Percentiles rank a stretch among this genome's conserved stretches.
Conservation (phyloP, 2,797 vertebrate species). For the Hippopotamyrus pictus region DNA sequence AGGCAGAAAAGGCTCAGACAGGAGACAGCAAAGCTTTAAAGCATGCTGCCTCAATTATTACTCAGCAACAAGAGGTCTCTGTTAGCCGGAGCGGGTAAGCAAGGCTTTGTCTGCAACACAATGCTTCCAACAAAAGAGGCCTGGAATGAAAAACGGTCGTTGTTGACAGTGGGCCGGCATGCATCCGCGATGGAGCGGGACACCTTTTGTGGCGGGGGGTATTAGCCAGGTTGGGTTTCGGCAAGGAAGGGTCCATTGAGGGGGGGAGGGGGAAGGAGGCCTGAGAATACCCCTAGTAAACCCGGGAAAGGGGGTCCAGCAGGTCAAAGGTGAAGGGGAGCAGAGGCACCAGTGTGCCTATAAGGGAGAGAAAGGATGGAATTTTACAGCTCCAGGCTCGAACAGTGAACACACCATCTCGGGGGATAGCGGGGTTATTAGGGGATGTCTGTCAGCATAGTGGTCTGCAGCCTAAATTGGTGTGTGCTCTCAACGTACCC, state of each 20-base stretch:
- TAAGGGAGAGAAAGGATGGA: background rate
- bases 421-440: background rate
- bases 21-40: conserved; percentile 3
- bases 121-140: conserved; percentile 37
- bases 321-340: background rate
- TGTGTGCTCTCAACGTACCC: background rate
- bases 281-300: background rate
- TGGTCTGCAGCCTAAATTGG: background rate
- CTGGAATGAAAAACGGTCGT: conserved; percentile 32
- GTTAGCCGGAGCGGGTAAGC: conserved; percentile 30
- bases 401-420: background rate
- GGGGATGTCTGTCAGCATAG: background rate
- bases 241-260: background rate
- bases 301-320: background rate
- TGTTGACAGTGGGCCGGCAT: conserved; percentile 25
- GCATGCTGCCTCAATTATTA: conserved; percentile 25
- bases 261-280: background rate
- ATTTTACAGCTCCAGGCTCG: background rate
- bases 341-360: background rate
- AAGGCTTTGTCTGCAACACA: conserved; percentile 37
- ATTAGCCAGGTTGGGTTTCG: conserved; percentile 40
- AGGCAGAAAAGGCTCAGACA: background rate
- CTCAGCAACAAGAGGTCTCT: conserved; percentile 33
- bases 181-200: conserved; percentile 31
- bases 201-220: conserved; percentile 32